Base-by-base conservation (phyloP, 2,888 invertebrate genomes). In the Lysandra bellargus region DNA sequence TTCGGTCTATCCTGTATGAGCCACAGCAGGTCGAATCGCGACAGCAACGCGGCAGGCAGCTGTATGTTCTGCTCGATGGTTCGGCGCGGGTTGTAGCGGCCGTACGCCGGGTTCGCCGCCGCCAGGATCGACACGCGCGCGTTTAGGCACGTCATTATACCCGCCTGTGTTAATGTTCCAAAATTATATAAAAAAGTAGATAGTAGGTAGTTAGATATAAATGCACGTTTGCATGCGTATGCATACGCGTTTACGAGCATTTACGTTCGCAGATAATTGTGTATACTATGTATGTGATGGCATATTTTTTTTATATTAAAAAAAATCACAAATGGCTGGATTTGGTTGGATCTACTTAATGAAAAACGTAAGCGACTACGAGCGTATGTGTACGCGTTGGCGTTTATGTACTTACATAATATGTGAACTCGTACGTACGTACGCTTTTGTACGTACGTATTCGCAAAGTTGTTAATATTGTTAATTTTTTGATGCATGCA, bases 81-180 rank as follows among this genome's bases (percentile, higher is more conserved):
- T 79, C 98, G 96, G 88, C 98, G 98, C 0, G 99, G 98, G 94
- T 99, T 99, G 95, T 99, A 99, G 80, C 99, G 97, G 7, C 99
- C 99, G 90, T 98, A 99, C 1, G 99, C 99, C 1, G 99, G 99
- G 96, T 99, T 99, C 1, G 99, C 99, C 4, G 99, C 99, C 37
- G 99, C 99, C 83, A 99, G 95, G 87, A 99, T 99, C 1, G 99
- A 98, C 79, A 98, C 99, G 82, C 99, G 96, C 0, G 99, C 99
- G 94, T 99, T 99, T 82, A 99, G 94, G 79, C 98, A 98, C 0
- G 99, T 99, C 98, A 99, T 98, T 86, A 99, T 99, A 80, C 99
- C 99, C 57, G 99, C 99, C 97, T 97, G 88, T 9, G 4, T 17
- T 40, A n/a, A 61, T 4, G 61, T 23, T 14, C 5, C n/a, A 61